These are phyloP conservation scores for Xylota sylvarum DNA, from an alignment of 2,888 invertebrate genomes.

Conservation along the genomic window DNA sequence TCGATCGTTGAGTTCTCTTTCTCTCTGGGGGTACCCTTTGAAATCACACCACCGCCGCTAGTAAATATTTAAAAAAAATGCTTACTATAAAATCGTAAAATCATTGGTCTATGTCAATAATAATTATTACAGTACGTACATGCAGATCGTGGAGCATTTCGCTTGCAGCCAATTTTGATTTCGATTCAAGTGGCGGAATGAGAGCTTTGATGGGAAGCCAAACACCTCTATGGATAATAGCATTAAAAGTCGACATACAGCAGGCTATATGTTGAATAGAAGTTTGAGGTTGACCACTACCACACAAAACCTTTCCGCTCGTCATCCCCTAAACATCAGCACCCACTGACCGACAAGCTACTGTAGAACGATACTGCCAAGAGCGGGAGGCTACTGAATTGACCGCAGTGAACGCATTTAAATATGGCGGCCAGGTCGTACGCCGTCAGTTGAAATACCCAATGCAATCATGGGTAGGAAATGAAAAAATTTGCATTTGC, in stretches of 20 bases:
- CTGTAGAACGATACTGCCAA: constrained; percentile 16
- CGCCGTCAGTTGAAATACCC: constrained; percentile 8
- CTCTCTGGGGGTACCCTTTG: constrained; percentile 38
- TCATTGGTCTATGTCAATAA: constrained; percentile 58
- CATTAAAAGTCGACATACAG: constrained; percentile 5
- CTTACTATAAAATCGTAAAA: constrained; percentile 41
- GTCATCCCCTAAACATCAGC: constrained; percentile 4
- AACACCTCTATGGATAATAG: background rate
- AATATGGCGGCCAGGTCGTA: constrained; percentile 31
- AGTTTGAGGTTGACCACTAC: constrained; percentile 60
- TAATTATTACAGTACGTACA: constrained; percentile 57
- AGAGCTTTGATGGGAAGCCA: constrained; percentile 23
- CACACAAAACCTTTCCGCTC: constrained; percentile 17
- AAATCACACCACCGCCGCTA: background rate
- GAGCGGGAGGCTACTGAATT: constrained; percentile 35
- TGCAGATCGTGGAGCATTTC: constrained; percentile 16
- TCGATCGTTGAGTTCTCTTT: constrained; percentile 35
- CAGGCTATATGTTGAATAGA: constrained; percentile 25
- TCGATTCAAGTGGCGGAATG: constrained; percentile 9
- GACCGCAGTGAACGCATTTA: constrained; percentile 63
- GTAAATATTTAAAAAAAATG: constrained; percentile 32
- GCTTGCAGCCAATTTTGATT: constrained; percentile 41
- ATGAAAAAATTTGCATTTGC: constrained; percentile 36
- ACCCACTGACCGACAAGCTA: constrained; percentile 19
- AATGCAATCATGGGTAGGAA: constrained; percentile 54